Evolutionary conservation across 2,113 vertebrate genomes (phyloP), one percentile per base, ranked within the genome.

Genomic region (Pelecanus crispus): DNA sequence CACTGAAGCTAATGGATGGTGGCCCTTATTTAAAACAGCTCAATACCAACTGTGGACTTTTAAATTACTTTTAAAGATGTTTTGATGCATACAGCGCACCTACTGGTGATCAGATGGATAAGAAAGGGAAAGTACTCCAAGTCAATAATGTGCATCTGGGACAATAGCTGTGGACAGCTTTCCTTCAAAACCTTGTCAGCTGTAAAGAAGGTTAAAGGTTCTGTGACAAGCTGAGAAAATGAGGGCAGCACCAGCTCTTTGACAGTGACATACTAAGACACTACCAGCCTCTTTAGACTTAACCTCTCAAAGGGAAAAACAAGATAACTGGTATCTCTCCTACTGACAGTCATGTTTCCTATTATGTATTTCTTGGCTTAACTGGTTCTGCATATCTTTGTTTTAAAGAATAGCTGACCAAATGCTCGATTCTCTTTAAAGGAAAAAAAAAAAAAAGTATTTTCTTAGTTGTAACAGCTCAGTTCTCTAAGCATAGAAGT

Each of bases 81-180:
- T 81, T 70, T 66, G 32, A 81, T 40, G 22, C 38, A 55, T 45
- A 38, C 8, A 82, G 31, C 36, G 16, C 45, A 82, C 17, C 26
- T 56, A 65, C 8, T 11, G 18, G 36, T 22, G 15, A 72, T 73
- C 21, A 80, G 13, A 73, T 0, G 70, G 14, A 8, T 19, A 25
- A n/a, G 22, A 78, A 18, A 49, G 18, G 14, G 28, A 42, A 65
- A 47, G 32, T 36, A 65, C 11, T 68, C 8, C 28, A 52, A 28
- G 32, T 34, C 26, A 88, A 19, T 40, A 81, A 61, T 7, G 2
- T 13, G 11, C 0, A 0, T 13, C 19, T 26, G 8, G 40, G 32
- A 93, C 90, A 82, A 62, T 9, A 88, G 0, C 3, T 50, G 3
- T 17, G 15, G 59, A 50, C 16, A 58, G 26, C 18, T 58, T 80